Evolutionary conservation across 2,113 vertebrate genomes (phyloP), one percentile per base, ranked within the genome.

Genomic region (Gallinago paraguaiae): DNA sequence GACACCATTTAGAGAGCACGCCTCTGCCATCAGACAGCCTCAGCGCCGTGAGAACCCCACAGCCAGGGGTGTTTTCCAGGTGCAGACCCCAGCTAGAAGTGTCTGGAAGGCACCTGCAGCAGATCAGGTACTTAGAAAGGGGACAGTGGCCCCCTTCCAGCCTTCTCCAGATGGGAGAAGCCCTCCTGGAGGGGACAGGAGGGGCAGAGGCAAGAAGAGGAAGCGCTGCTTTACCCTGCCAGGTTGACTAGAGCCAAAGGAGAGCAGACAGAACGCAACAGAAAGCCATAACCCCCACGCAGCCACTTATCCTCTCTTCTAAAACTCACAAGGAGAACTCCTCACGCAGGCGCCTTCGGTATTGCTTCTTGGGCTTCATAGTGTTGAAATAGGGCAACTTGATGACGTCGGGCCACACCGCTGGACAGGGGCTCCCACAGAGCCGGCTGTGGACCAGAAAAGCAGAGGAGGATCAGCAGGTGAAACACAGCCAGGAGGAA

Each of bases 321-420:
- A 57, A 45, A 48, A 98, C 98, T 98, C 97, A 99, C 99, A 99
- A 99, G 91, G 99, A 98, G 95, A 99, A 99, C 96, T 99, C 99
- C 97, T 99, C 99, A 67, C 99, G 98, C 82, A 99, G 98, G 33
- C 99, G 98, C 53, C 99, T 97, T 74, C 99, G 98, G 96, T 99
- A 99, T 96, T 99, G 99, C 97, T 99, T 99, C 98, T 99, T 99
- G 78, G 99, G 99, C 93, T 99, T 99, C 99, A 99, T 99, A 75
- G 99, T 99, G 97, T 99, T 99, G 98, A 99, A 99, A 90, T 99
- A 99, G 61, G 99, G 99, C 82, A 99, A 98, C 96, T 99, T 99
- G 92, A 99, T 99, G 95, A 99, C 99, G 56, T 99, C 99, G 6
- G 99, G 99, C 99, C 99, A 99, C 57, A 97, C 99, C 0, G 99